A percentile compares a stretch with the other conserved stretches of the same genome.
Conservation (phyloP, 2,113 vertebrate genomes). For the Dinomys branickii region DNA sequence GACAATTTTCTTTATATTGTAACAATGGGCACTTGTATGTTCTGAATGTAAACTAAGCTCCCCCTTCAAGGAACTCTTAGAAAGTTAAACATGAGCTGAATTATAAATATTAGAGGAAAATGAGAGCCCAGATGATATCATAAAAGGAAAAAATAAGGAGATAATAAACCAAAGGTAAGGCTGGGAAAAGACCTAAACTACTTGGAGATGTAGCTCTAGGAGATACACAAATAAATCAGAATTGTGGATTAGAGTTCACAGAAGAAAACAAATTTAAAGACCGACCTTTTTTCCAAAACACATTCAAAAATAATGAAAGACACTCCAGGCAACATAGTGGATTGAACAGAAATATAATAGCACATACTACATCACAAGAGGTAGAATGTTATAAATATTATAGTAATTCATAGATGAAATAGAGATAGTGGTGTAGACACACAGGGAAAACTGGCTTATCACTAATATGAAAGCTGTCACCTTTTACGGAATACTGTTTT, state of each 20-base stretch:
- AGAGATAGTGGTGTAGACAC: neutral
- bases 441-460: conserved; percentile 1
- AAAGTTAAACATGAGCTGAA: conserved; percentile 2
- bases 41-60: neutral
- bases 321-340: neutral
- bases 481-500: conserved; percentile 27
- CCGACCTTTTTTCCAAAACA: neutral
- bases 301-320: conserved; percentile 43
- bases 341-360: conserved; percentile 13
- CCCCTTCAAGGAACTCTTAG: neutral
- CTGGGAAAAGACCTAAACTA: conserved; percentile 25
- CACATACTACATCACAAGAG: neutral
- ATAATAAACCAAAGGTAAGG: neutral
- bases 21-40: neutral
- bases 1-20: conserved; percentile 27
- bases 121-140: neutral
- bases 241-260: conserved; percentile 27
- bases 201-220: neutral
- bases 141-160: conserved; percentile 12
- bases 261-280: conserved; percentile 47
- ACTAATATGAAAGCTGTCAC: conserved; percentile 5
- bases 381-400: neutral
- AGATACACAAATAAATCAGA: conserved; percentile 35
- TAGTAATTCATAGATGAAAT: neutral
- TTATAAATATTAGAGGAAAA: neutral